Percentiles rank a stretch among this genome's conserved stretches.
phyloP scores from a whole-genome alignment of 2,113 vertebrate species.

The Crotalus horridus region DNA sequence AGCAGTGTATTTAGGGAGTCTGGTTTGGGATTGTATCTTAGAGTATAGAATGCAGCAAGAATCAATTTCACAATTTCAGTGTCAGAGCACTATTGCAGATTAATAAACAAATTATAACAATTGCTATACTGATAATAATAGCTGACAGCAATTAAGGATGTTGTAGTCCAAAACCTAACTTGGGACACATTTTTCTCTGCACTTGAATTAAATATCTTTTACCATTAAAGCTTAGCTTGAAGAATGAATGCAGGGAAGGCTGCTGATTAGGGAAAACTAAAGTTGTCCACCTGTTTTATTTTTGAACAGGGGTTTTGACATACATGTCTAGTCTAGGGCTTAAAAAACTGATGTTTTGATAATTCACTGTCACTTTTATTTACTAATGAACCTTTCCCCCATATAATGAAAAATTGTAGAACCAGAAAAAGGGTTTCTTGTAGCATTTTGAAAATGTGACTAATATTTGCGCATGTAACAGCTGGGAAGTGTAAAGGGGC shows the following conservation, averaged over 20 bases:
- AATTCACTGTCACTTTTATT: not conserved
- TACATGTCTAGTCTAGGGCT: not conserved
- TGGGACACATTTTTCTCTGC: not conserved
- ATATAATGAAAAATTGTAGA: not conserved
- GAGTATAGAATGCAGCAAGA: not conserved
- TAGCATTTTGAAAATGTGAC: not conserved
- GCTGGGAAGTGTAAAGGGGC: not conserved
- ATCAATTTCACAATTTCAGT: not conserved
- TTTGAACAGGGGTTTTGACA: not conserved
- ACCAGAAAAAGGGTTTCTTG: not conserved
- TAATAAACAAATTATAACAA: not conserved
- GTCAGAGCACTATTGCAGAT: not conserved
- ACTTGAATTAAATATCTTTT: not conserved
- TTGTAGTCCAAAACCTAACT: no score
- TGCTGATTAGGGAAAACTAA: not conserved
- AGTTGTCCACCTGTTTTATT: not conserved
- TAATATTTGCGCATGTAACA: not conserved
- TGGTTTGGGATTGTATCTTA: not conserved
- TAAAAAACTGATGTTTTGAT: not conserved
- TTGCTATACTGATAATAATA: not conserved
- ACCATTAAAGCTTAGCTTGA: not conserved
- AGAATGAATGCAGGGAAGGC: not conserved
- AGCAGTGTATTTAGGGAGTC: not conserved
- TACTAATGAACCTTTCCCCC: not conserved
- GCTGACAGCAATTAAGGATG: not conserved